Conservation (phyloP, 2,113 vertebrate genomes). For the Entelurus aequoreus region DNA sequence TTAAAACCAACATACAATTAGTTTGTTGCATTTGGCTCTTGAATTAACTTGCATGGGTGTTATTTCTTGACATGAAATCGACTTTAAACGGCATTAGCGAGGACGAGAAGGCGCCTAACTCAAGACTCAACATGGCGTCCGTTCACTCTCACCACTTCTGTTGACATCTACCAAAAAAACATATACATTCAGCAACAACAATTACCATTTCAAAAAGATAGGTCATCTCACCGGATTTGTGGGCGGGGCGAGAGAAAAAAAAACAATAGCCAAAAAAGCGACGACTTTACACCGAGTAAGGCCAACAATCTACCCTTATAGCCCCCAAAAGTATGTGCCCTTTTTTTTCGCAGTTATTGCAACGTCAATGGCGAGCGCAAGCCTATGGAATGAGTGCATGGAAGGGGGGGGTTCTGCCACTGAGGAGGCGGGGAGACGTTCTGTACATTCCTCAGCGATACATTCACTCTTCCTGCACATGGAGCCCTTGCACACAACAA, state of each 20-base stretch:
- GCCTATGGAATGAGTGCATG: constrained; percentile 67
- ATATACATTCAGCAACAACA: background rate
- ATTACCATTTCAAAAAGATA: constrained; percentile 18
- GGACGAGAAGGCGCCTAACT: constrained; percentile 14
- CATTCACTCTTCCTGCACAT: constrained; percentile 52
- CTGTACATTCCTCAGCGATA: constrained; percentile 69
- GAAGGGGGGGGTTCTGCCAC: constrained; percentile 19
- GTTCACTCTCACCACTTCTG: constrained; percentile 5
- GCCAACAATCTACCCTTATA: constrained; percentile 36
- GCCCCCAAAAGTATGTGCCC: constrained; percentile 22
- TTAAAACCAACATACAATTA: background rate
- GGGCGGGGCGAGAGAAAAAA: background rate
- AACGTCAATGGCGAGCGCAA: too few relatives aligned
- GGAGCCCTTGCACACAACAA: constrained; percentile 11
- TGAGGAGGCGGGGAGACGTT: constrained; percentile 58
- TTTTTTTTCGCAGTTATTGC: constrained; percentile 24
- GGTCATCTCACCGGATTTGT: constrained; percentile 58
- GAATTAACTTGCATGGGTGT: background rate
- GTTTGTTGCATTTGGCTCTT: background rate
- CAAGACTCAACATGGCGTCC: constrained; percentile 7
- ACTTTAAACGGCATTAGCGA: background rate
- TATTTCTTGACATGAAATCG: background rate
- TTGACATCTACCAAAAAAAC: background rate
- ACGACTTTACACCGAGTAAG: constrained; percentile 46
- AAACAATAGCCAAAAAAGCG: constrained; percentile 28